Conservation (phyloP, 2,888 invertebrate genomes). For the Sisyra nigra region DNA sequence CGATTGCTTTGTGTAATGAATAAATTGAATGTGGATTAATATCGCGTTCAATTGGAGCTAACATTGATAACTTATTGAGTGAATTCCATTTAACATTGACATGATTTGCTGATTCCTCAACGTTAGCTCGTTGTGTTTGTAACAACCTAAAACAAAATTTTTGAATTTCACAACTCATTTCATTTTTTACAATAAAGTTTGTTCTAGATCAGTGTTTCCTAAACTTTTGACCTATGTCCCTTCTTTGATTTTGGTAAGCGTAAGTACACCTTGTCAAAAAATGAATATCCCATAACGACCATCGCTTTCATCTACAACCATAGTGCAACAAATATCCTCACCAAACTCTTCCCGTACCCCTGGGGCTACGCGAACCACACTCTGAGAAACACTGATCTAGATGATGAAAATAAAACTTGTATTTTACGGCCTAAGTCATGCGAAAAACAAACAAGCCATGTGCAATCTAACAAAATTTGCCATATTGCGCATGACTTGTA, state of each 20-base stretch:
- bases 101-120: not conserved
- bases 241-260: too few relatives aligned
- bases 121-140: not conserved
- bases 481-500: too few relatives aligned
- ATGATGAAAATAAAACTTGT: not conserved
- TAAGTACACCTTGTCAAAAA: too few relatives aligned
- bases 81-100: not conserved
- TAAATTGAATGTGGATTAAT: not conserved
- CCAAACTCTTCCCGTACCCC: too few relatives aligned
- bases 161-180: not conserved
- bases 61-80: not conserved
- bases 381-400: too few relatives aligned
- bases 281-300: too few relatives aligned
- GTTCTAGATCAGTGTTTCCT: too few relatives aligned
- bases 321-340: too few relatives aligned
- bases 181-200: not conserved
- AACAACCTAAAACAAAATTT: not conserved
- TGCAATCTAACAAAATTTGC: too few relatives aligned
- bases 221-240: too few relatives aligned
- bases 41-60: not conserved
- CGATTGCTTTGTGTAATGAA: not conserved
- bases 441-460: constrained; percentile 8
- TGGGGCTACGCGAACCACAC: too few relatives aligned
- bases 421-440: not conserved
- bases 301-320: too few relatives aligned